These are phyloP conservation scores for Phyllotis vaccarum DNA, from an alignment of 2,797 vertebrate species.

Conservation along the genomic window DNA sequence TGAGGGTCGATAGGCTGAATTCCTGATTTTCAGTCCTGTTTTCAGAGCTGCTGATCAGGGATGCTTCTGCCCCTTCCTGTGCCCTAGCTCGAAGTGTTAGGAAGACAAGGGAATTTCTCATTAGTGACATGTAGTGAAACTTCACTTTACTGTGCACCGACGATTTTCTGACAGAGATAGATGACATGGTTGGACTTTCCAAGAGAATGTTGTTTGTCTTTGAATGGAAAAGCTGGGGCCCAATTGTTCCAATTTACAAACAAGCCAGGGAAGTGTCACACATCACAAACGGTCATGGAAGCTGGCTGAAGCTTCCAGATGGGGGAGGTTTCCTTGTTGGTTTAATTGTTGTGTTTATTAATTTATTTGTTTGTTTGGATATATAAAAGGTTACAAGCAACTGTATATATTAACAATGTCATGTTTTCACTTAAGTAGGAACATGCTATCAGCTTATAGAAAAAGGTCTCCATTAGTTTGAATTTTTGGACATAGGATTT, in stretches of 20 bases:
- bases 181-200: slow-evolving; percentile 84
- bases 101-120: slow-evolving; percentile 82
- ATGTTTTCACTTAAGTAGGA: slow-evolving; percentile 62
- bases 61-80: slow-evolving; percentile 73
- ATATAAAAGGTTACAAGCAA: slow-evolving; percentile 9
- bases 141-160: slow-evolving; percentile 86
- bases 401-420: background rate
- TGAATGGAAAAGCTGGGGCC: slow-evolving; percentile 83
- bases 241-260: slow-evolving; percentile 80
- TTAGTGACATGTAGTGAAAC: slow-evolving; percentile 86
- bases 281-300: slow-evolving; percentile 75
- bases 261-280: slow-evolving; percentile 73
- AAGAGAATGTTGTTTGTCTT: slow-evolving; percentile 87
- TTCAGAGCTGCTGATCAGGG: slow-evolving; percentile 72
- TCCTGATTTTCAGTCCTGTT: slow-evolving; percentile 48
- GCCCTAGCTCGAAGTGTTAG: slow-evolving; percentile 63
- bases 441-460: background rate
- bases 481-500: background rate
- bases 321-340: slow-evolving; percentile 53
- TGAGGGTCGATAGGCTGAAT: slow-evolving; percentile 54
- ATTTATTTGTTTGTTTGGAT: slow-evolving; percentile 53
- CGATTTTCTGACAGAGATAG: slow-evolving; percentile 89
- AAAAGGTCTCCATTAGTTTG: slow-evolving; percentile 19
- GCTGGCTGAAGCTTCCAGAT: slow-evolving; percentile 30
- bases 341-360: background rate